These are phyloP conservation scores for Trematomus loennbergii DNA, from an alignment of 2,113 vertebrate species.

Conservation along the genomic window DNA sequence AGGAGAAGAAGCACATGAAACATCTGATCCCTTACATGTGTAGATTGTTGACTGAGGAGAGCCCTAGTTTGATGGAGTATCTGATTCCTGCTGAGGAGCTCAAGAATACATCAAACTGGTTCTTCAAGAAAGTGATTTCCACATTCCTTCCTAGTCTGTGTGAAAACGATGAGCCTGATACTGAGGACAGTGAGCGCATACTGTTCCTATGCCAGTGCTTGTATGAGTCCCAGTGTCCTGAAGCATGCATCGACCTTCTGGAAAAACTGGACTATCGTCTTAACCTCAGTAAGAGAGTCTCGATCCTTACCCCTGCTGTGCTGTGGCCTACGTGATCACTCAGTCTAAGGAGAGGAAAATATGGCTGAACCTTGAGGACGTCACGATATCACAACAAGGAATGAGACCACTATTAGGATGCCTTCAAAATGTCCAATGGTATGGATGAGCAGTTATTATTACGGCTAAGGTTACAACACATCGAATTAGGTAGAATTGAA, in stretches of 20 bases:
- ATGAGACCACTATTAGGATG: too few species aligned
- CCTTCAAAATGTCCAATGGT: too few species aligned
- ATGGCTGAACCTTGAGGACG: too few species aligned
- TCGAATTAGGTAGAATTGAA: neutral
- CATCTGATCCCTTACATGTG: constrained; percentile 57
- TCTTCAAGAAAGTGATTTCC: constrained; percentile 25
- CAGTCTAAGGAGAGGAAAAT: too few species aligned
- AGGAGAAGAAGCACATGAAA: constrained; percentile 47
- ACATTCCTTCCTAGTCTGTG: neutral
- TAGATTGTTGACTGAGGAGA: constrained; percentile 29
- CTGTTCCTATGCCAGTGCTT: too few species aligned
- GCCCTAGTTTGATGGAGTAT: constrained; percentile 1
- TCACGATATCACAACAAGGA: too few species aligned
- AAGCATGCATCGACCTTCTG: too few species aligned
- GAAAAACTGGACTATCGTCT: too few species aligned
- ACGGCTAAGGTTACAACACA: neutral
- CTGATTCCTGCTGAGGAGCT: constrained; percentile 33
- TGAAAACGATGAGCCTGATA: neutral
- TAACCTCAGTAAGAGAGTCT: too few species aligned
- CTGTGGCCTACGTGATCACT: too few species aligned
- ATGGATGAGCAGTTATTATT: constrained; percentile 26
- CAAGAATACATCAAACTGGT: neutral
- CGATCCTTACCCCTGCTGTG: too few species aligned
- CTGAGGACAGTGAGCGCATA: neutral
- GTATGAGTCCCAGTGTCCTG: too few species aligned